Percentiles rank a stretch among this genome's conserved stretches.
These are phyloP conservation scores for Trogon melanurus DNA, from an alignment of 2,113 vertebrate species.

Conservation along the genomic window DNA sequence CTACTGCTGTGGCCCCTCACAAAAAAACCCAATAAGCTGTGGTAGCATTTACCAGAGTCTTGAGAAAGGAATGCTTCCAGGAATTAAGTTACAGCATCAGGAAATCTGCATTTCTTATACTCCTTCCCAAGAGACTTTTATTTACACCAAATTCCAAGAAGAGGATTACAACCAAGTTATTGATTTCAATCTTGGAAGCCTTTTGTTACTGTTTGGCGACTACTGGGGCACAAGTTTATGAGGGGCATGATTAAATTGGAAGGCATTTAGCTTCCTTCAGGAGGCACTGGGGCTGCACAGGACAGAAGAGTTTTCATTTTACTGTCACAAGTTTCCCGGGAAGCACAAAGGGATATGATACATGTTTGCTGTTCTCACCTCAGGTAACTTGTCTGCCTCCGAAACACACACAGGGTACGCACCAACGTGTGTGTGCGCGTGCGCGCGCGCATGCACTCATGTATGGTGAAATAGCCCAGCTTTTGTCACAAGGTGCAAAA, in stretches of 20 bases:
- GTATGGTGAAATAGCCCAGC: neutral
- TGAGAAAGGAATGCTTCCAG: conserved; percentile 55
- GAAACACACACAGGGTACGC: neutral
- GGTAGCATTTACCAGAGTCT: neutral
- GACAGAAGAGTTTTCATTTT: neutral
- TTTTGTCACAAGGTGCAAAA: neutral
- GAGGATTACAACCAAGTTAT: conserved; percentile 8
- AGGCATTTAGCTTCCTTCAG: neutral
- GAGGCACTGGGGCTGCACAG: neutral
- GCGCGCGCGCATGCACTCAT: rapidly evolving
- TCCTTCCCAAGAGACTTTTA: conserved; percentile 22
- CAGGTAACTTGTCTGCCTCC: neutral
- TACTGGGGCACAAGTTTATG: neutral
- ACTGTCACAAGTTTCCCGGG: neutral
- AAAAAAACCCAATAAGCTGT: neutral
- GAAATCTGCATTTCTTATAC: conserved; percentile 30
- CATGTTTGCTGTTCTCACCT: neutral
- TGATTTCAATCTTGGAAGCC: conserved; percentile 47
- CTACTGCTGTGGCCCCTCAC: neutral
- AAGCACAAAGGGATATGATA: neutral
- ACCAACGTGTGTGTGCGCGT: neutral
- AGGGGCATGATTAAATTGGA: neutral
- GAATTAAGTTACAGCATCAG: conserved; percentile 48
- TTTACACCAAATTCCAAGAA: conserved; percentile 41
- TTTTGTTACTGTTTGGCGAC: conserved; percentile 21